Evolutionary conservation across 2,797 vertebrate genomes (phyloP).

Genomic region (Caiman crocodilus): DNA sequence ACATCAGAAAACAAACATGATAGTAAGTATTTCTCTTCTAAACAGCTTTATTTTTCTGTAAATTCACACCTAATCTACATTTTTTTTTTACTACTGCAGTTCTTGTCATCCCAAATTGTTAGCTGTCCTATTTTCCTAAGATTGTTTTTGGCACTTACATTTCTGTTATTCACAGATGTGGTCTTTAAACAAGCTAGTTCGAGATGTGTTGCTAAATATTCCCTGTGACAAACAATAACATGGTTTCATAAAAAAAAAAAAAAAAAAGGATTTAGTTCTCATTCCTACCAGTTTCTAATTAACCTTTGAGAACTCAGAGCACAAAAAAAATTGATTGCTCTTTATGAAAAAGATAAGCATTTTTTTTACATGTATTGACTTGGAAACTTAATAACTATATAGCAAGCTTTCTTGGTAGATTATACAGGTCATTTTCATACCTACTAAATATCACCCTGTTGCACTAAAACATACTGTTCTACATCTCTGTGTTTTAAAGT

Average conservation of each 20-base stretch:
- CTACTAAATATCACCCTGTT: background rate
- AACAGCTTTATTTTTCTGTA: background rate
- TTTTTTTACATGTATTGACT: conserved; percentile 16
- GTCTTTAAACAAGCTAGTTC: background rate
- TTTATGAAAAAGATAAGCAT: background rate
- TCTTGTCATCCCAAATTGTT: background rate
- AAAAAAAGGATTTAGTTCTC: background rate
- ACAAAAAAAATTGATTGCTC: background rate
- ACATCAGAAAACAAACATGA: background rate
- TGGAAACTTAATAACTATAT: conserved; percentile 17
- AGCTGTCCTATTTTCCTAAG: background rate
- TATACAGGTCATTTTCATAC: background rate
- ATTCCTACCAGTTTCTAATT: conserved; percentile 20
- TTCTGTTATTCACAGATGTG: background rate
- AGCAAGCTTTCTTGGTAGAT: background rate
- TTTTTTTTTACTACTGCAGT: background rate
- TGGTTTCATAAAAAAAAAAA: background rate
- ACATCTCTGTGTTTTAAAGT: background rate
- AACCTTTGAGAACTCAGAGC: background rate
- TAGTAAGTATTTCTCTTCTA: background rate
- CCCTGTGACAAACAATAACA: background rate
- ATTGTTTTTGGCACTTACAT: background rate
- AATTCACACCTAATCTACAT: background rate
- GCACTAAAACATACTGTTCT: background rate
- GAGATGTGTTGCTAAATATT: background rate